A percentile compares a stretch with the other conserved stretches of the same genome.
Conservation (phyloP, 2,113 vertebrate species). For the Pterocles gutturalis region DNA sequence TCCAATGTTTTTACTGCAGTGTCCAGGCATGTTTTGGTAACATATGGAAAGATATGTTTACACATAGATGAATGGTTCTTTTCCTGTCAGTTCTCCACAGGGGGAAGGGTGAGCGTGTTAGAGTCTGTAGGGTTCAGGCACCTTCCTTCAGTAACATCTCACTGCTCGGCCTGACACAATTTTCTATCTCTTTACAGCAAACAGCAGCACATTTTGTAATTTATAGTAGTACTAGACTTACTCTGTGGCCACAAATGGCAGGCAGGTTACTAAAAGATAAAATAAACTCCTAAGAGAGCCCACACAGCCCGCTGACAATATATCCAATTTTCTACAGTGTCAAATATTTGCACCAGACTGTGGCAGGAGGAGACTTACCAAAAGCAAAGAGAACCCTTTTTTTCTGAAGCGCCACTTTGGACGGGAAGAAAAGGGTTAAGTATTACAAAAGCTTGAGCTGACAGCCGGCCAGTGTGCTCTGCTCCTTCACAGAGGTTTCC, state of each 20-base stretch:
- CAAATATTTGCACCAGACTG: not conserved
- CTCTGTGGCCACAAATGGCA: not conserved
- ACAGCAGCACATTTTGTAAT: not conserved
- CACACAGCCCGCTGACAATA: not conserved
- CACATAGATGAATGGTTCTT: not conserved
- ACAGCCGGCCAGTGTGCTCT: constrained; percentile 1
- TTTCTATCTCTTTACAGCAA: not conserved
- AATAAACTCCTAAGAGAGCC: not conserved
- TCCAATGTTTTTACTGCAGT: not conserved
- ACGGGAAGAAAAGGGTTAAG: constrained; percentile 37
- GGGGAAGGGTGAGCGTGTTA: not conserved
- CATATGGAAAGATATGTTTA: not conserved
- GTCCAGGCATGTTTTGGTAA: not conserved
- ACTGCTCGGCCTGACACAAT: not conserved
- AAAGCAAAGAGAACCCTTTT: not conserved
- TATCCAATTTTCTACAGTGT: not conserved
- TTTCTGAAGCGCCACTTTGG: not conserved
- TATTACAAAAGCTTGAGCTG: not conserved
- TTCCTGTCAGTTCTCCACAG: not conserved
- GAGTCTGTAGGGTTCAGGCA: not conserved
- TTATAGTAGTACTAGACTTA: not conserved
- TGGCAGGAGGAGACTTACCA: not conserved
- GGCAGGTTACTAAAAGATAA: not conserved
- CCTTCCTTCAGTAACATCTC: not conserved
- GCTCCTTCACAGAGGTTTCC: constrained; percentile 32